Base-by-base conservation (phyloP, 2,797 vertebrate species). In the Atherinosoma microstoma region DNA sequence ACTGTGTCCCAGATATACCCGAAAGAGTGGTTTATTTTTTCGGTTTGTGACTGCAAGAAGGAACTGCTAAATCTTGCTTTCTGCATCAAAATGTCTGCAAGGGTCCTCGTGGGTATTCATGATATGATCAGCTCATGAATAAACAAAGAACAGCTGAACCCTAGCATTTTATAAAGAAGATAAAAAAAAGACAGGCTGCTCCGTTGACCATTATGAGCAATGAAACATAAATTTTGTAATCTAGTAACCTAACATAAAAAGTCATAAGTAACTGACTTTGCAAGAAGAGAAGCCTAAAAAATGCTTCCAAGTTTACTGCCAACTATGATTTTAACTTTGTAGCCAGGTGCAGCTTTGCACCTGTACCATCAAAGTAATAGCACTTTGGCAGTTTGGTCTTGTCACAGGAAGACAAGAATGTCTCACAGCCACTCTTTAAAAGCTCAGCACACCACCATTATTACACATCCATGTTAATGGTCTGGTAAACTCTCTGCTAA, bases 371-470 rank as follows among this genome's bases (percentile, higher is more conserved):
- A 6, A 45, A 62, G 62, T 53, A 30, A 66, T 73, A 68, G 69
- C 54, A 53, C 38, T 64, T 75, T 59, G 64, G 67, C 51, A 57
- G 79, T 80, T 85, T 34, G 2, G 29, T 10, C 4, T 47, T 34
- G 30, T 82, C 68, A 54, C 82, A 64, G 61, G 70, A 84, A 84
- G 63, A 75, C 1, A 59, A 64, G 53, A 84, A 84, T 81, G 67
- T 79, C 69, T 87, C 4, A 47, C 51, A 57, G 35, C 27, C 51
- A 45, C 61, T 62, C 58, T 58, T 3, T 20, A 61, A 68, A 73
- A 67, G 42, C 64, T 65, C 73, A 84, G 72, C 36, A 32, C 58
- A 18, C 15, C 72, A 62, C 83, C 84, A 67, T 71, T 80, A 64
- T 86, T 76, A 49, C 85, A 83, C 70, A 65, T 70, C 58, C 27